Evolutionary conservation across 53 echinoderm and acorn worm species (phyloP), one percentile per base, ranked within the genome.

Genomic region (Temnopleurus reevesii): DNA sequence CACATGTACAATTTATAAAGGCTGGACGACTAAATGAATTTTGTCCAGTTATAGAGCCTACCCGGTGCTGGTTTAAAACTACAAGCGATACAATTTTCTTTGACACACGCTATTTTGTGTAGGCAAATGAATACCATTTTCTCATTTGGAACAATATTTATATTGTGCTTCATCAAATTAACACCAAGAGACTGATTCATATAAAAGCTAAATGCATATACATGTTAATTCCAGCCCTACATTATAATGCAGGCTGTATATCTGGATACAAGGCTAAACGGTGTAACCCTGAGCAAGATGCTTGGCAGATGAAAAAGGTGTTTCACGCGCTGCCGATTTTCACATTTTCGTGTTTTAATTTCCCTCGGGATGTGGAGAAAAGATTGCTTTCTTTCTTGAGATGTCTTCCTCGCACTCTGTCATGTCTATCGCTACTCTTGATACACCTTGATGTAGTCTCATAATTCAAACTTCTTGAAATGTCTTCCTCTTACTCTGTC

Each of bases 241-340:
- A n/a, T 9, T 49, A 12, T 49, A 49, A 12, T 49, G 9, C 0
- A 49, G 49, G 15, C 10, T 49, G 15, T 1, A 4, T 15, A 71
- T 21, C 41, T 71, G n/a, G 41, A 71, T 41, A 2, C 36, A 71
- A 41, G 71, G 41, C 71, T 71, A 71, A n/a, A 38, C 7, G 7
- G 8, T 23, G 36, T n/a, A 38, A 38, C 71, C 36, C 38, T n/a
- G n/a, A 41, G 21, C 71, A 6, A 36, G 9, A 18, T 5, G 3
- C n/a, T n/a, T n/a, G n/a, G n/a, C 83, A 83, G 83, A 53, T 83
- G 83, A 51, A 28, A 53, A 83, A 83, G 83, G 83, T 55, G 83
- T 83, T 83, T 83, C 56, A 83, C 5, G 83, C 83, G 55, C 83
- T 53, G 83, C 38, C 57, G 83, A 83, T 83, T 83, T 83, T 83